These are phyloP conservation scores for Platyrinchus mystaceus DNA, from an alignment of 2,797 vertebrate species.

Conservation along the genomic window DNA sequence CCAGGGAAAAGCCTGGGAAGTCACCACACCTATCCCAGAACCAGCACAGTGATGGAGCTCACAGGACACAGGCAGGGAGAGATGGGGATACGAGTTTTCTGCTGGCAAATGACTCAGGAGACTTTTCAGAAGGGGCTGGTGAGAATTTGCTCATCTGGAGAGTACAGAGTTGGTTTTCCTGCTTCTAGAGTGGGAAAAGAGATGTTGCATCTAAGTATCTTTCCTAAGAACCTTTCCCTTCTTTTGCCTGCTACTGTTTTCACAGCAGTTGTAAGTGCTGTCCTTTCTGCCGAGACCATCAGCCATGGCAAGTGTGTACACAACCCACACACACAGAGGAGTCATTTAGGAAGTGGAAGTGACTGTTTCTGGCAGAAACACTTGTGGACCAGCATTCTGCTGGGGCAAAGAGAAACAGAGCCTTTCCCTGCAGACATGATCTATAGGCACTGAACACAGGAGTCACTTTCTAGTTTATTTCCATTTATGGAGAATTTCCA, in stretches of 20 bases:
- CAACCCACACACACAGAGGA: not conserved
- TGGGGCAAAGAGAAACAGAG: not conserved
- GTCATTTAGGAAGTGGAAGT: not conserved
- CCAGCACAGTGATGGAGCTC: rapidly evolving
- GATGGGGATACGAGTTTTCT: rapidly evolving
- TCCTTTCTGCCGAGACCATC: not conserved
- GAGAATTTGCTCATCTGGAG: not conserved
- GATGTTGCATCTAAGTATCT: not conserved
- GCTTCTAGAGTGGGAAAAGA: not conserved
- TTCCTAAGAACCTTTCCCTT: not conserved
- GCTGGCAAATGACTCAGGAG: not conserved
- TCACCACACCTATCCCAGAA: not conserved
- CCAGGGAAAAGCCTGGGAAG: not conserved
- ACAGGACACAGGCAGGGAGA: not conserved
- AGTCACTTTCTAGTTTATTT: not conserved
- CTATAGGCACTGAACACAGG: not conserved
- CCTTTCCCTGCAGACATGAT: not conserved
- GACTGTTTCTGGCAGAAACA: not conserved
- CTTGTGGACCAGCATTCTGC: not conserved
- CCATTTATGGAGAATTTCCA: constrained; percentile 18
- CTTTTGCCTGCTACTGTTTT: not conserved
- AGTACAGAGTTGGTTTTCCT: not conserved
- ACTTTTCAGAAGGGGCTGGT: not conserved
- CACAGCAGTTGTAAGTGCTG: not conserved
- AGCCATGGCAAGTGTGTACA: not conserved